Evolutionary conservation across 2,797 vertebrate species (phyloP), one percentile per base, ranked within the genome.

Genomic region (Chrysolophus pictus): DNA sequence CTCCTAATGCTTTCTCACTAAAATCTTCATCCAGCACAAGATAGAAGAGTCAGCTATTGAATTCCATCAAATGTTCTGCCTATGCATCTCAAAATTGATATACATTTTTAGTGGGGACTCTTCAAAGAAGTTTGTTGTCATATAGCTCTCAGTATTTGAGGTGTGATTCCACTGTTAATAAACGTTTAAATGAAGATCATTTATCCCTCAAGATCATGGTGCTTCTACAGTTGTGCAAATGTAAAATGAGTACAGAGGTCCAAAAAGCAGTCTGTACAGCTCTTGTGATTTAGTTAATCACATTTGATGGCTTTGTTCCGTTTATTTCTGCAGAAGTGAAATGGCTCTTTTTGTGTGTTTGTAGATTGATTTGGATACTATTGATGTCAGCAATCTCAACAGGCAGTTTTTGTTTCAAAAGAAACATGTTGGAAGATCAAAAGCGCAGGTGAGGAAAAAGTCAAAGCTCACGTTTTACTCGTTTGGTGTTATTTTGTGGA

Each of bases 391-490:
- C 98, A 99, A 99, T 97, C 98, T 99, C 90, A 99, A 99, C 96
- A 98, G 99, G 62, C 99, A 99, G 96, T 99, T 99, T 96, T 98
- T 99, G 90, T 99, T 99, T 96, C 99, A 99, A 97, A 99, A 99
- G 98, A 99, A 99, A 76, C 99, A 99, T 97, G 99, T 99, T 75
- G 99, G 99, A 82, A 99, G 99, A 96, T 99, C 99, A 78, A 99
- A 99, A 97, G 98, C 99, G 28, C 98, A 99, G 98, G 99, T 99
- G 96, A 97, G 75, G 42, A 70, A 53, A 56, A 76, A 24, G 4
- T 31, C 33, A 26, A 74, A 67, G 41, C 24, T 59, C 31, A 62
- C 4, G 31, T 33, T 21, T 64, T 76, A 6, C 6, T 10, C 59
- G 35, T 47, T 46, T 7, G 39, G 18, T 75, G 11, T 35, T 65